Evolutionary conservation across 2,113 vertebrate genomes (phyloP).

Genomic region (Amblyornis subalaris): DNA sequence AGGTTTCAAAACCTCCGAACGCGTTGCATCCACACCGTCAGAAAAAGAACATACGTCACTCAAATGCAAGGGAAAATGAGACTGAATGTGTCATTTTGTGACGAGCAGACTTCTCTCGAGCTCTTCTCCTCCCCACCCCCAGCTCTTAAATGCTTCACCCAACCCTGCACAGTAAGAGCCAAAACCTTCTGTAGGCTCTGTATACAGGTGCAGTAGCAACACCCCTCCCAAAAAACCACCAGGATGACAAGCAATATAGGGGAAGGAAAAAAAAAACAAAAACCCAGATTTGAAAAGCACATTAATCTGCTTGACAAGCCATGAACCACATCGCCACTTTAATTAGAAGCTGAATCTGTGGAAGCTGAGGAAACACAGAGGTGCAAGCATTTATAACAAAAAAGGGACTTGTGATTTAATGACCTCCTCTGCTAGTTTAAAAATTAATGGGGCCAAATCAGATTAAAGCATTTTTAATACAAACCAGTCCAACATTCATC

Average conservation of each 20-base stretch:
- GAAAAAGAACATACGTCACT: neutral
- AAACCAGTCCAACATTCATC: conserved; percentile 45
- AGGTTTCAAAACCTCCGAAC: neutral
- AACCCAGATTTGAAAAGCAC: conserved; percentile 49
- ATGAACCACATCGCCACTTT: conserved; percentile 56
- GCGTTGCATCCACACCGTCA: rapidly evolving
- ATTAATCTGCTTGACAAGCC: conserved; percentile 69
- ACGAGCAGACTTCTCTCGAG: conserved; percentile 2
- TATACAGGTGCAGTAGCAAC: conserved; percentile 34
- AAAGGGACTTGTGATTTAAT: conserved; percentile 73
- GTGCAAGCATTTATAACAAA: conserved; percentile 70
- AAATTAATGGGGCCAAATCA: conserved; percentile 66
- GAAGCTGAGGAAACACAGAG: conserved; percentile 62
- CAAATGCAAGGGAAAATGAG: neutral
- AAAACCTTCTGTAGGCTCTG: neutral
- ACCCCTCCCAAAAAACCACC: neutral
- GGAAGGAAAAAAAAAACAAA: neutral
- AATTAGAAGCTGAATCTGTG: conserved; percentile 72
- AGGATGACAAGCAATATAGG: neutral
- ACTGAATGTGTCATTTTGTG: neutral
- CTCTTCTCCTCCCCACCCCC: neutral
- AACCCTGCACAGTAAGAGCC: neutral
- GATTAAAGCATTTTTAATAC: conserved; percentile 65
- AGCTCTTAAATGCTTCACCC: neutral
- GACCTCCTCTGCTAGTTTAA: conserved; percentile 62